These are phyloP conservation scores for Neoitamus cyanurus DNA, from an alignment of 2,888 invertebrate species.

Conservation along the genomic window DNA sequence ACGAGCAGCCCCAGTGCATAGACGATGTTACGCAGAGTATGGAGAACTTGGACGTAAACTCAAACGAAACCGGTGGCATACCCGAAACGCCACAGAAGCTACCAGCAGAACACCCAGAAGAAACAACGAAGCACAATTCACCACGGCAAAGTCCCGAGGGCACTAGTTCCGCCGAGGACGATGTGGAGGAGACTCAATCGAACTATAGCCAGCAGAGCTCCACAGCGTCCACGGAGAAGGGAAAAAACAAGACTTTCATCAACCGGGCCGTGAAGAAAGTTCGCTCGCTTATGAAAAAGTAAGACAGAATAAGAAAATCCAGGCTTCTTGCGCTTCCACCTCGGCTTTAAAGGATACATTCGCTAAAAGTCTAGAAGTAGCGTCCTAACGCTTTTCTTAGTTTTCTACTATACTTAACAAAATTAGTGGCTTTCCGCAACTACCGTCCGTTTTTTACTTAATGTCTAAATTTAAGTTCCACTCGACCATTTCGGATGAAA, in stretches of 20 bases:
- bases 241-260: slow-evolving; percentile 83
- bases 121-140: slow-evolving; percentile 28
- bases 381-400: slow-evolving; percentile 29
- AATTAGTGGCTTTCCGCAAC: slow-evolving; percentile 34
- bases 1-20: slow-evolving; percentile 61
- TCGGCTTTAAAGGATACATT: slow-evolving; percentile 36
- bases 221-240: slow-evolving; percentile 65
- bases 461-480: slow-evolving; percentile 29
- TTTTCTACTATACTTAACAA: slow-evolving; percentile 31
- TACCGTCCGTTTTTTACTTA: slow-evolving; percentile 48
- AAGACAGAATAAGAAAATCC: slow-evolving; percentile 55
- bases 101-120: slow-evolving; percentile 9
- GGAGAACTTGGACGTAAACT: slow-evolving; percentile 59
- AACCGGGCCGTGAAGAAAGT: slow-evolving; percentile 87
- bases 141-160: slow-evolving; percentile 64
- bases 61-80: background rate
- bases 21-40: slow-evolving; percentile 64
- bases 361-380: slow-evolving; percentile 21
- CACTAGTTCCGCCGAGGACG: slow-evolving; percentile 65
- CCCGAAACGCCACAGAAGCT: background rate
- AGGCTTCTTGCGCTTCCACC: slow-evolving; percentile 14
- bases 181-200: slow-evolving; percentile 61
- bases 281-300: slow-evolving; percentile 76
- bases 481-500: background rate
- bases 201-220: slow-evolving; percentile 54